These are phyloP conservation scores for Dryobates pubescens DNA, from an alignment of 2,797 vertebrate species.

Conservation along the genomic window DNA sequence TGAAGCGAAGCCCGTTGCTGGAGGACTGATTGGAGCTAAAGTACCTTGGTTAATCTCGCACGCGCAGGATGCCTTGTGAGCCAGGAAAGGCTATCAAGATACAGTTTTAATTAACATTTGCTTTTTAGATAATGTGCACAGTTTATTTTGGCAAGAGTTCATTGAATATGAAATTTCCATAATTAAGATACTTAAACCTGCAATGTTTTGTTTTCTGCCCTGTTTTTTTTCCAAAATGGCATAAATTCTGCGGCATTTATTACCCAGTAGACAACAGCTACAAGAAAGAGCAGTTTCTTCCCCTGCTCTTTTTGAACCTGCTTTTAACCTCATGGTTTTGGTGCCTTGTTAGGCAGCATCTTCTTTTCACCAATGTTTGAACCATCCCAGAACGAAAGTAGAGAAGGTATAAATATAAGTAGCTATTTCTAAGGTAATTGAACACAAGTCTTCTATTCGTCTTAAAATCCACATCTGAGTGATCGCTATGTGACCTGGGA, in stretches of 20 bases:
- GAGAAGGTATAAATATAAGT: not conserved
- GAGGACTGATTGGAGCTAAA: constrained; percentile 72
- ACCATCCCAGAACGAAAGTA: constrained; percentile 7
- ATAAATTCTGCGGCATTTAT: constrained; percentile 68
- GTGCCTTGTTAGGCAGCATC: not conserved
- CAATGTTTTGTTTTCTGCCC: constrained; percentile 71
- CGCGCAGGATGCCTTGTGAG: constrained; percentile 65
- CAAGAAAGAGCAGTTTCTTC: constrained; percentile 59
- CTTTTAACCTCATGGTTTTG: constrained; percentile 27
- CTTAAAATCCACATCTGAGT: not conserved
- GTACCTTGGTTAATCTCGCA: constrained; percentile 71
- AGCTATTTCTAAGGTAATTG: not conserved
- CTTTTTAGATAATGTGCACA: constrained; percentile 77
- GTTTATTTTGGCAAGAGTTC: constrained; percentile 81
- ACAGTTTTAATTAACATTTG: constrained; percentile 81
- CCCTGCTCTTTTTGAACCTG: not conserved
- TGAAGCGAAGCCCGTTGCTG: constrained; percentile 45
- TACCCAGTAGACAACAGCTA: constrained; percentile 58
- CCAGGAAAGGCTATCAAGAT: constrained; percentile 74
- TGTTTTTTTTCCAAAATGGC: constrained; percentile 57
- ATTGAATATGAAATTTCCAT: constrained; percentile 76
- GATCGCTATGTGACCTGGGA: not conserved
- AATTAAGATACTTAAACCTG: constrained; percentile 81
- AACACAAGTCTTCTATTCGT: not conserved
- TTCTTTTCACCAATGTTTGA: not conserved